Base-by-base conservation (phyloP, 1,140 invertebrate genomes). In the Cydia strobilella region DNA sequence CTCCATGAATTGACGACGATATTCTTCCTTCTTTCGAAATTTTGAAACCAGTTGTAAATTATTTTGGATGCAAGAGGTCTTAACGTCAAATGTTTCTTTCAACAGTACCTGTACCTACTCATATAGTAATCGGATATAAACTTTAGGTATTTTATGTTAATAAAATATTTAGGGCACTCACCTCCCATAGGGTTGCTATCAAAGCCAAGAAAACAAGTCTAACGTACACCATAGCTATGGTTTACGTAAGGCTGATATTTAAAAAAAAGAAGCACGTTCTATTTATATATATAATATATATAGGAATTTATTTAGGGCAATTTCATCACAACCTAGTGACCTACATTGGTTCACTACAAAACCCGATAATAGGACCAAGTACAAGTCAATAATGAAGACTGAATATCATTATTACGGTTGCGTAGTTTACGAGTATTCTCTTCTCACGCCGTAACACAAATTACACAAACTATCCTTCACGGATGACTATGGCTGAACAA, bases 211-310 rank as follows among this genome's bases (percentile, higher is more conserved):
- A 23, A 23, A 59, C 18, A 10, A 59, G 7, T 23, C 20, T 59
- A 23, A 59, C 54, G 20, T 23, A 59, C 20, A 59, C n/a, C 48
- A 51, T 59, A 59, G 54, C 10, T 10, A 23, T 12, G n/a, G 18
- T 23, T 59, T 6, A n/a, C 48, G 54, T 59, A 59, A 59, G 15
- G 4, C 54, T 23, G 7, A 9, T 20, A 23, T 23, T 23, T 20
- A 23, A 0, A 13, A 45, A 15, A 15, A 45, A 45, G 15, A 48
- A 13, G 13, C 12, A 45, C 15, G 12, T 15, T 15, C 54, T 20
- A 12, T 51, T 18, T 59, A 59, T 59, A 59, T 59, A 59, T 51
- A 51, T 59, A 59, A n/a, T 51, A 51, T 59, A 59, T 59, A 59
- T 59, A 59, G 18, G 20, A 59, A 59, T 4, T 23, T 5, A 59